A percentile compares a stretch with the other conserved stretches of the same genome.
These are phyloP conservation scores for Leptoclinus maculatus DNA, from an alignment of 2,797 vertebrate genomes.

Conservation along the genomic window DNA sequence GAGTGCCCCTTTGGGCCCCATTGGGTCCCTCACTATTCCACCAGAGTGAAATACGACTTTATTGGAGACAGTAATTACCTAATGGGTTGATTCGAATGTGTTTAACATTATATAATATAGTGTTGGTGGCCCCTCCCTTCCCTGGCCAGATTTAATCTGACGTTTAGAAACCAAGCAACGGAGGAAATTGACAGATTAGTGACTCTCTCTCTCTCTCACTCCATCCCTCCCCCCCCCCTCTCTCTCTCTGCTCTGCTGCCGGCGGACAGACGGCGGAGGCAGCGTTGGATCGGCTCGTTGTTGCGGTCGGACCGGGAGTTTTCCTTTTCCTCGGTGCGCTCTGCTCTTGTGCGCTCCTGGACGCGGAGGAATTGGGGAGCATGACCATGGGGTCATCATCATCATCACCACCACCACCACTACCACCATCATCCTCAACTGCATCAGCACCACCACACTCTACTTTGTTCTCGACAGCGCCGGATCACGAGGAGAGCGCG, in stretches of 20 bases:
- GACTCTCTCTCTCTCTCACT: neutral
- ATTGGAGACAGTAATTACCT: slow-evolving; percentile 11
- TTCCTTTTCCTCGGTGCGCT: slow-evolving; percentile 28
- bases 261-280: slow-evolving; percentile 51
- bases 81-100: slow-evolving; percentile 39
- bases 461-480: slow-evolving; percentile 66
- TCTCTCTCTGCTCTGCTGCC: slow-evolving; percentile 35
- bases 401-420: slow-evolving; percentile 36
- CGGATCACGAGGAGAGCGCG: slow-evolving; percentile 68
- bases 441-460: slow-evolving; percentile 59
- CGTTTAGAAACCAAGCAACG: slow-evolving; percentile 64
- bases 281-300: slow-evolving; percentile 46
- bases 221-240: neutral
- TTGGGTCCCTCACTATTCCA: neutral
- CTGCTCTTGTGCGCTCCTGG: slow-evolving; percentile 50
- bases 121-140: slow-evolving; percentile 43
- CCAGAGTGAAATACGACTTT: slow-evolving; percentile 8
- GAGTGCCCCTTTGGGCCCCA: neutral
- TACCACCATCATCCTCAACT: slow-evolving; percentile 19
- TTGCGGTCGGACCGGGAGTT: slow-evolving; percentile 46
- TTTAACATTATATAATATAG: slow-evolving; percentile 65
- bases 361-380: slow-evolving; percentile 41
- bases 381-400: slow-evolving; percentile 73
- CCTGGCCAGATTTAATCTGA: slow-evolving; percentile 73
- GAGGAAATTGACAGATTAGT: slow-evolving; percentile 69